A percentile compares a stretch with the other conserved stretches of the same genome.
Evolutionary conservation across 2,113 vertebrate species (phyloP).

Genomic region (Eonycteris spelaea): DNA sequence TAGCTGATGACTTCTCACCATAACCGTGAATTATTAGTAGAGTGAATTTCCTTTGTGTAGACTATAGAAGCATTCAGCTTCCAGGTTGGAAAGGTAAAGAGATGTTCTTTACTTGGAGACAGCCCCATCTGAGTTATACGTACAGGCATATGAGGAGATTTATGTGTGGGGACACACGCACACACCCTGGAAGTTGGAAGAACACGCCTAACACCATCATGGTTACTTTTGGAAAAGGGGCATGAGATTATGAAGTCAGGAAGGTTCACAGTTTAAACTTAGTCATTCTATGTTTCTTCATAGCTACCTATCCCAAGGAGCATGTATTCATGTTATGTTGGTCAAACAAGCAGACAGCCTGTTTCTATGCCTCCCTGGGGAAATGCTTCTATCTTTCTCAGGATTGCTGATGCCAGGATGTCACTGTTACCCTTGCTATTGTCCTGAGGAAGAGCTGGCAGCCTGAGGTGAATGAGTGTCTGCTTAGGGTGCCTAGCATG

Average conservation of each 20-base stretch:
- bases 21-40: background rate
- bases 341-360: background rate
- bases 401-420: background rate
- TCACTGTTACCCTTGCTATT: background rate
- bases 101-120: background rate
- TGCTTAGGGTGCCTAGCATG: background rate
- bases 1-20: background rate
- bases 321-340: background rate
- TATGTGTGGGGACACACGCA: background rate
- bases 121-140: background rate
- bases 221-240: background rate
- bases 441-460: background rate
- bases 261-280: background rate
- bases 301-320: background rate
- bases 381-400: background rate
- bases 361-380: background rate
- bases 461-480: fast-evolving
- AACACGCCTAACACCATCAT: background rate
- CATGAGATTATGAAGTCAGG: background rate
- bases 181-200: too few relatives aligned
- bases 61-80: background rate
- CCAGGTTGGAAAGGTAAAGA: background rate
- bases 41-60: background rate
- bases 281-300: background rate
- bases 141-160: background rate